Conservation (phyloP, 2,888 invertebrate species). For the Plutella xylostella region DNA sequence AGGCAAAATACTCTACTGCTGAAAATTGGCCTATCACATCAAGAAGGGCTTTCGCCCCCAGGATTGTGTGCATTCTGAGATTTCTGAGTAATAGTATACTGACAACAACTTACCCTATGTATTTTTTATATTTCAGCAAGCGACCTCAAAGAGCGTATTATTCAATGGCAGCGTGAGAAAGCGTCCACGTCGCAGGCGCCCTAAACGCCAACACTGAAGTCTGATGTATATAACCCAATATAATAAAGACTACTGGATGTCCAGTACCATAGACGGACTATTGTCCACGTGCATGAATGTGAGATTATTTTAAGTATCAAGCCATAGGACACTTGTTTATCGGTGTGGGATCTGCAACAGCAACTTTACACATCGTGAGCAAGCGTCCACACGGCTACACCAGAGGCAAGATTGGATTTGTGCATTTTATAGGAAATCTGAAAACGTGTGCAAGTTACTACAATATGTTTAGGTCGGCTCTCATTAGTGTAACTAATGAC, state of each 20-base stretch:
- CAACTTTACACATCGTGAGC: not conserved
- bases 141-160: conserved; percentile 88
- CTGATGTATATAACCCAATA: conserved; percentile 56
- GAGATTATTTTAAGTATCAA: conserved; percentile 52
- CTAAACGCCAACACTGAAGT: conserved; percentile 27
- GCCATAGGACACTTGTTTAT: conserved; percentile 33
- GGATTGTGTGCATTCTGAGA: too few species aligned
- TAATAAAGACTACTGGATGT: conserved; percentile 53
- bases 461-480: conserved; percentile 32
- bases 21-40: not conserved
- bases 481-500: conserved; percentile 54
- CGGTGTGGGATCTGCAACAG: conserved; percentile 13
- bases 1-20: too few species aligned
- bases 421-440: conserved; percentile 32
- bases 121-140: too few species aligned
- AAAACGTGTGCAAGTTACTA: conserved; percentile 31
- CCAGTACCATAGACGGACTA: conserved; percentile 49
- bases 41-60: not conserved
- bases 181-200: conserved; percentile 47
- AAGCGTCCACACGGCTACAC: conserved; percentile 9
- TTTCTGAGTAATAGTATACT: too few species aligned
- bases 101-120: too few species aligned
- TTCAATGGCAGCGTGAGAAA: conserved; percentile 88
- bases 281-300: conserved; percentile 56
- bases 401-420: conserved; percentile 9